These are phyloP conservation scores for Camponotus pennsylvanicus DNA, from an alignment of 1,140 invertebrate species.

Conservation along the genomic window DNA sequence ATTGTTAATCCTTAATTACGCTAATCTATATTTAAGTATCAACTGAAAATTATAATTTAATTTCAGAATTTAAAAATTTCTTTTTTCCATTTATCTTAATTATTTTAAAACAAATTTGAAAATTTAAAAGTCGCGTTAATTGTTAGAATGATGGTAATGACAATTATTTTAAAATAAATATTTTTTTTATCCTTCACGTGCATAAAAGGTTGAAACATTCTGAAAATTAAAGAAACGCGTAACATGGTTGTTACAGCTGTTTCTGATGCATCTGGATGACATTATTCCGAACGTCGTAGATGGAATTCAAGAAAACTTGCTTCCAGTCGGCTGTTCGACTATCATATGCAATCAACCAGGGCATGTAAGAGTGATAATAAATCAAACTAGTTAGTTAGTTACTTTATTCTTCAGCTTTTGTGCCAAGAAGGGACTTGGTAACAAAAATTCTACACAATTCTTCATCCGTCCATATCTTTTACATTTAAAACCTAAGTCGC, in stretches of 20 bases:
- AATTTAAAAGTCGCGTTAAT: no score
- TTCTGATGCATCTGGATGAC: slow-evolving; percentile 94
- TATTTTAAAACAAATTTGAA: not conserved
- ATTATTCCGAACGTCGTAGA: slow-evolving; percentile 89
- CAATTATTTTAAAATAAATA: not conserved
- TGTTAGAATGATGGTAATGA: not conserved
- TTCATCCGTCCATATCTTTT: no score
- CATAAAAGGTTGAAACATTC: not conserved
- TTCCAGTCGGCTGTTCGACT: slow-evolving; percentile 92
- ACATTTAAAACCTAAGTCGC: no score
- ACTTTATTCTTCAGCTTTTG: no score
- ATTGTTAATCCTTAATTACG: no score
- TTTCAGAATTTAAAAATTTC: not conserved
- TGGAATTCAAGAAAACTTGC: slow-evolving; percentile 82
- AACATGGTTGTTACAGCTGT: slow-evolving; percentile 88
- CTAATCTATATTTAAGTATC: no score
- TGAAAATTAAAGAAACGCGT: not conserved
- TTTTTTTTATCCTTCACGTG: not conserved
- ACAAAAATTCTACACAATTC: no score
- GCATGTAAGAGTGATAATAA: slow-evolving; percentile 81
- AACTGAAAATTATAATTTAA: not conserved
- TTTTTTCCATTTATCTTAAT: not conserved
- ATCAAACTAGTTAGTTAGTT: not conserved
- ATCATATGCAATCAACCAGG: slow-evolving; percentile 90
- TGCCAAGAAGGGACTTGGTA: no score